These are phyloP conservation scores for Muscidifurax raptorellus DNA, from an alignment of 1,140 invertebrate species.

Conservation along the genomic window DNA sequence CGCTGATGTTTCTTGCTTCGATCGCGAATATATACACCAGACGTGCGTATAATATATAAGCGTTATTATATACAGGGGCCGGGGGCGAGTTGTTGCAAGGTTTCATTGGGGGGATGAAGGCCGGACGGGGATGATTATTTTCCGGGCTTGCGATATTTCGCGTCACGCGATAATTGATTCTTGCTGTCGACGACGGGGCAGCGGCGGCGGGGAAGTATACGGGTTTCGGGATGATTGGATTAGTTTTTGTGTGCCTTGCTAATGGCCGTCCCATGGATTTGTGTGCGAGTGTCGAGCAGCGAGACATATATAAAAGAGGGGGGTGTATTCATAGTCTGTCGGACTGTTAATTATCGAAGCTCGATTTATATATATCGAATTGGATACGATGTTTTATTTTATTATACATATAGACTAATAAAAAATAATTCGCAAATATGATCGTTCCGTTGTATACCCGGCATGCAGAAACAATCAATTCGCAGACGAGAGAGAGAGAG, in stretches of 20 bases:
- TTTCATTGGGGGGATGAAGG: not conserved
- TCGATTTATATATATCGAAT: not conserved
- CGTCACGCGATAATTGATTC: constrained; percentile 45
- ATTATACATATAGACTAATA: no score
- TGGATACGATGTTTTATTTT: no score
- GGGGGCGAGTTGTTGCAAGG: not conserved
- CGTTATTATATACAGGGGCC: not conserved
- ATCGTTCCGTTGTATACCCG: no score
- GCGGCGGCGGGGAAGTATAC: not conserved
- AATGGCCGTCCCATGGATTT: not conserved
- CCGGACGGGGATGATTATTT: not conserved
- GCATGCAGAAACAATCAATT: constrained; percentile 26
- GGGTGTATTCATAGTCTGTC: not conserved
- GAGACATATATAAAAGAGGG: not conserved
- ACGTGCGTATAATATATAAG: no score
- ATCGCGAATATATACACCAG: not conserved
- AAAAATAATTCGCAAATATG: no score
- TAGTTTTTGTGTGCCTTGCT: constrained; percentile 26
- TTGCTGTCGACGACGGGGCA: not conserved
- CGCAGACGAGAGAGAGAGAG: constrained; percentile 4
- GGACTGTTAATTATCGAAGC: not conserved
- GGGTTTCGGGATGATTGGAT: constrained; percentile 26
- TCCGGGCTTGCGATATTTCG: constrained; percentile 28
- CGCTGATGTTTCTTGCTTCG: not conserved
- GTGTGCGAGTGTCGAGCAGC: not conserved